Evolutionary conservation across 2,113 vertebrate species (phyloP).

Genomic region (Lamprotornis superbus): DNA sequence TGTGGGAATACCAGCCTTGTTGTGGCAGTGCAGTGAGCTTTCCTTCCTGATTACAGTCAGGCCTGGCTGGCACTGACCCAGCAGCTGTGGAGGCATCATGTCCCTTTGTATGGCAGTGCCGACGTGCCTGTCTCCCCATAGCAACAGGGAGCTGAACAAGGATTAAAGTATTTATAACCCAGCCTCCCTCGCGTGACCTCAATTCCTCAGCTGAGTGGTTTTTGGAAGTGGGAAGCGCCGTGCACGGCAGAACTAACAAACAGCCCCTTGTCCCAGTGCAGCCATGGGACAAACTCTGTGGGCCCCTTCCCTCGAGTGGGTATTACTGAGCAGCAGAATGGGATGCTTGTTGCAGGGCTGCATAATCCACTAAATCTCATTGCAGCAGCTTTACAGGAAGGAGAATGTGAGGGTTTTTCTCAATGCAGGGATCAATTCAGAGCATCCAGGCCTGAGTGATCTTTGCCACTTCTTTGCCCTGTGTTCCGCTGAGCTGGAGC

Average conservation of each 20-base stretch:
- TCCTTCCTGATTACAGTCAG: slow-evolving; percentile 1
- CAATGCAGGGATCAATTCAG: fast-evolving
- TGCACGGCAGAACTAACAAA: not conserved
- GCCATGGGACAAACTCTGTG: not conserved
- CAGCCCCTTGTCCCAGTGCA: not conserved
- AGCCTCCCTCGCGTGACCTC: slow-evolving; percentile 66
- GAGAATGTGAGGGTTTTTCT: not conserved
- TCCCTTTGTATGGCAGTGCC: slow-evolving; percentile 51
- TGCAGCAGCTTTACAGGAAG: not conserved
- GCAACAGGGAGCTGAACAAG: slow-evolving; percentile 67
- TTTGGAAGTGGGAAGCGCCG: slow-evolving; percentile 35
- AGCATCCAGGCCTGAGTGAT: not conserved
- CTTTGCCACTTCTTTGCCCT: not conserved
- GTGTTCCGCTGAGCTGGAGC: not conserved
- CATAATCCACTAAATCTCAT: slow-evolving; percentile 29
- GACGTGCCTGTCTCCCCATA: slow-evolving; percentile 70
- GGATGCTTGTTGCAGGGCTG: not conserved
- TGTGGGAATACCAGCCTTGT: not conserved
- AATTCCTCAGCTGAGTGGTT: slow-evolving; percentile 55
- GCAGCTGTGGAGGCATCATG: slow-evolving; percentile 39
- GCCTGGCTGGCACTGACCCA: slow-evolving; percentile 53
- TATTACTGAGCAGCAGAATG: not conserved
- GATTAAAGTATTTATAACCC: slow-evolving; percentile 74
- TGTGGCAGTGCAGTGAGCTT: not conserved
- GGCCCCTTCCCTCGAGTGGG: not conserved